Evolutionary conservation across 2,113 vertebrate species (phyloP).

Genomic region (Pardalotus punctatus): DNA sequence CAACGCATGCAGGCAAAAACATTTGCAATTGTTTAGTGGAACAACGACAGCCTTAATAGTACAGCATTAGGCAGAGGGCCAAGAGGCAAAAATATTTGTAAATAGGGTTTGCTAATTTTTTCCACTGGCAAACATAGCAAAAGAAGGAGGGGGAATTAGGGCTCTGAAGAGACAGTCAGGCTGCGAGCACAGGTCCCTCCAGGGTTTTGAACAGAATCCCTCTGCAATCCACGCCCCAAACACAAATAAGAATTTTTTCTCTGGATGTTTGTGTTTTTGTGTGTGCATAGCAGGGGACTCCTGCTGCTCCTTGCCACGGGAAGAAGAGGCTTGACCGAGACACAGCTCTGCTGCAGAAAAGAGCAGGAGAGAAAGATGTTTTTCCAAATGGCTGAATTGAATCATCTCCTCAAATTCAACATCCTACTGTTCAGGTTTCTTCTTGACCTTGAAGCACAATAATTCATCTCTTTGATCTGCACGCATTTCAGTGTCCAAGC

Average conservation of each 20-base stretch:
- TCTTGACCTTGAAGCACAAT: not conserved
- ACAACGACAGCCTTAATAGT: slow-evolving; percentile 30
- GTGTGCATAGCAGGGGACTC: not conserved
- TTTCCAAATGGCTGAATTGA: not conserved
- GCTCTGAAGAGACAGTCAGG: not conserved
- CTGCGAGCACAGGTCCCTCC: not conserved
- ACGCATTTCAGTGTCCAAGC: not conserved
- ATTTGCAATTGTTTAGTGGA: slow-evolving; percentile 62
- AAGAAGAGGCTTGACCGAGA: not conserved
- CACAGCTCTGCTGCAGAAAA: not conserved
- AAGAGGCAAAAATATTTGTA: slow-evolving; percentile 63
- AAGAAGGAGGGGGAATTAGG: not conserved
- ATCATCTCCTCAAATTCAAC: not conserved
- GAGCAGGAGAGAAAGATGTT: not conserved
- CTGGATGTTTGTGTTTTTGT: not conserved
- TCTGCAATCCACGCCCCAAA: not conserved
- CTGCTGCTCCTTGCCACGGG: not conserved
- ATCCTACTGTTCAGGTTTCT: not conserved
- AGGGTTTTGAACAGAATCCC: not conserved
- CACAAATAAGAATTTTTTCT: not conserved
- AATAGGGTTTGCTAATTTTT: slow-evolving; percentile 61
- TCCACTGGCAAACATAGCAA: slow-evolving; percentile 34
- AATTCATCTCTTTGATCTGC: not conserved
- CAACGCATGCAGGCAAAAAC: slow-evolving; percentile 9
- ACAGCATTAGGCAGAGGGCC: slow-evolving; percentile 35